A percentile compares a stretch with the other conserved stretches of the same genome.
These are phyloP conservation scores for Esperia sulphurella DNA, from an alignment of 2,888 invertebrate genomes.

Conservation along the genomic window DNA sequence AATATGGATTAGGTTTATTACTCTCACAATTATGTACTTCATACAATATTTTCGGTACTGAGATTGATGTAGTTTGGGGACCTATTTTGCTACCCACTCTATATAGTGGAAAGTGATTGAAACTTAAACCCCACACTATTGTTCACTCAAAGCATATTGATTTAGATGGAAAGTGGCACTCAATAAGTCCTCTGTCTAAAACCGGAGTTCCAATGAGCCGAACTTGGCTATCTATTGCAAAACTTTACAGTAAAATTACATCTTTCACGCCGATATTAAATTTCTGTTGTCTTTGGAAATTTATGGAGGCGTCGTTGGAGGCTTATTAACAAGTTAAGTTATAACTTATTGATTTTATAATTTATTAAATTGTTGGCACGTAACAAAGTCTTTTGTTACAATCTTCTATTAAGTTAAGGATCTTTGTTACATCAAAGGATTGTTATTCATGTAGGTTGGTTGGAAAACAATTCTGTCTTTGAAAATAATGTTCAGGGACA, in stretches of 20 bases:
- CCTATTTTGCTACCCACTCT: background rate
- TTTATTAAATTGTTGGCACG: conserved; percentile 12
- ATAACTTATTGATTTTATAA: conserved; percentile 37
- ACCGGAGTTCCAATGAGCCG: conserved; percentile 46
- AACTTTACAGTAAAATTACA: conserved; percentile 69
- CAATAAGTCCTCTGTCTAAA: conserved; percentile 53
- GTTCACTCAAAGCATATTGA: conserved; percentile 53
- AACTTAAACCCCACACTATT: conserved; percentile 31
- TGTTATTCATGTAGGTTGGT: background rate
- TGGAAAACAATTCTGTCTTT: too few species aligned
- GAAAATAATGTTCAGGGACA: background rate
- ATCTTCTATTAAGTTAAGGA: background rate
- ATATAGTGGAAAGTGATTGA: background rate
- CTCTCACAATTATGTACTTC: too few species aligned
- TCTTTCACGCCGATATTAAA: conserved; percentile 69
- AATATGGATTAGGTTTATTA: too few species aligned
- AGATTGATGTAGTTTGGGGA: too few species aligned
- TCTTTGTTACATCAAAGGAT: background rate
- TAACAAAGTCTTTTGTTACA: background rate
- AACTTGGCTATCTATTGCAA: conserved; percentile 66
- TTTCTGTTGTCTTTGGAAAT: conserved; percentile 68
- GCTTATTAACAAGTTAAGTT: conserved; percentile 47
- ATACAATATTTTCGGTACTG: too few species aligned
- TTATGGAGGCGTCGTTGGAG: conserved; percentile 47
- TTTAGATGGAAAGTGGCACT: conserved; percentile 55